Base-by-base conservation (phyloP, 2,113 vertebrate species). In the Terrapene triunguis region DNA sequence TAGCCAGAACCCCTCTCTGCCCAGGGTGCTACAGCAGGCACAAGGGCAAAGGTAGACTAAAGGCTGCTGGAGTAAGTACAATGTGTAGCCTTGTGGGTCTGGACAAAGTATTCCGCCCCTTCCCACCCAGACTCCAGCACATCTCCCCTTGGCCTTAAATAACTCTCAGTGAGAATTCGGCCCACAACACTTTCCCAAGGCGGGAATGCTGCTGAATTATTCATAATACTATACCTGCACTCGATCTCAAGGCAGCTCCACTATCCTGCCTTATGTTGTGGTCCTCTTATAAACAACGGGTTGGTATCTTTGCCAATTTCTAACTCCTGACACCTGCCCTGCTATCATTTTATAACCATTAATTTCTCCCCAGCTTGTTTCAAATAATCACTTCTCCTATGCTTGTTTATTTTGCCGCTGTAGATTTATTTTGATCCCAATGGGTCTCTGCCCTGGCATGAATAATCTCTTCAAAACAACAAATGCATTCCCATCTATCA, bases 371-470 rank as follows among this genome's bases (percentile, higher is more conserved):
- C 92, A 32, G 38, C 51, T 94, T 96, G 80, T 89, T 96, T 95
- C 90, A 90, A 83, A 90, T 57, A 94, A 95, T 96, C 72, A 90
- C 29, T 12, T 8, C 35, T 95, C 65, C 96, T 91, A 87, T 91
- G 85, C 89, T 95, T 97, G 76, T 84, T 97, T 97, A 91, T 94
- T 89, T 96, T 96, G 84, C 87, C 90, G 94, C 88, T 94, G 78
- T 55, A 89, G 87, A 94, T 97, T 96, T 96, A 94, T 97, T 97
- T 96, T 95, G 91, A 91, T 98, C 95, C 95, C 89, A 97, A 91
- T 19, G 59, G 96, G 94, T 97, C 93, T 88, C 82, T 97, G 96
- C 97, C 85, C 81, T 2, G 4, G 14, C 51, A 95, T 95, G 94
- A 98, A 91, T 97, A 97, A 95, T 96, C 93, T 84, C 85, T 96